Percentiles rank a stretch among this genome's conserved stretches.
phyloP scores from a whole-genome alignment of 2,797 vertebrate species.

The Rhinichthys osculus region DNA sequence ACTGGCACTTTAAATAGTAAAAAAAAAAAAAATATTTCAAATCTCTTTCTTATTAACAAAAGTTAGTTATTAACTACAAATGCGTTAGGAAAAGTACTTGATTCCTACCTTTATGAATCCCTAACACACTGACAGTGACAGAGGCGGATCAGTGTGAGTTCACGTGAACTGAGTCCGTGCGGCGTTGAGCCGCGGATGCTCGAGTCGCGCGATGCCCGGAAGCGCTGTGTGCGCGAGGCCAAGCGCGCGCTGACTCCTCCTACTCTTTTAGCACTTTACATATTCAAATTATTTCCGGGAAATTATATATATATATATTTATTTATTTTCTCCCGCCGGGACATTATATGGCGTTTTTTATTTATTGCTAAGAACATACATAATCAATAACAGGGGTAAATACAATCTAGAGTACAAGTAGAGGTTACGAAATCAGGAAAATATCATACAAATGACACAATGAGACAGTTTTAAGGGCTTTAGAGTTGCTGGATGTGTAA shows the following conservation, averaged over 20 bases:
- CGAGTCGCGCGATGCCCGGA: slow-evolving; percentile 62
- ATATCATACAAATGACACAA: too few relatives aligned
- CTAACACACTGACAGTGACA: background rate
- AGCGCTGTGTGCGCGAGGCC: slow-evolving; percentile 57
- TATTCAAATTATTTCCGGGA: slow-evolving; percentile 5
- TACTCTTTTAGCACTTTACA: background rate
- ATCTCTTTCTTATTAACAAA: background rate
- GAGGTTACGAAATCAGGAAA: too few relatives aligned
- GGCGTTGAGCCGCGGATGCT: slow-evolving; percentile 42
- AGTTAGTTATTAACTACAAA: background rate
- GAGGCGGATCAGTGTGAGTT: background rate
- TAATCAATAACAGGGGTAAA: too few relatives aligned
- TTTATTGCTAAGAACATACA: too few relatives aligned
- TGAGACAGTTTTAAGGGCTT: too few relatives aligned
- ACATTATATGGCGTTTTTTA: too few relatives aligned
- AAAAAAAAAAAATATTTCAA: background rate
- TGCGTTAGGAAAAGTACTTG: background rate
- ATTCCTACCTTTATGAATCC: slow-evolving; percentile 21
- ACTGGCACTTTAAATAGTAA: background rate
- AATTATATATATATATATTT: background rate
- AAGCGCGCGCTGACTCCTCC: slow-evolving; percentile 37
- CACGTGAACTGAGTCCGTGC: slow-evolving; percentile 7
- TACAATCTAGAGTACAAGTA: too few relatives aligned
- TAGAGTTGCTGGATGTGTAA: too few relatives aligned
- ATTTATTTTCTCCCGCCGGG: too few relatives aligned